Evolutionary conservation across 2,888 invertebrate species (phyloP).

Genomic region (Willowsia nigromaculata): DNA sequence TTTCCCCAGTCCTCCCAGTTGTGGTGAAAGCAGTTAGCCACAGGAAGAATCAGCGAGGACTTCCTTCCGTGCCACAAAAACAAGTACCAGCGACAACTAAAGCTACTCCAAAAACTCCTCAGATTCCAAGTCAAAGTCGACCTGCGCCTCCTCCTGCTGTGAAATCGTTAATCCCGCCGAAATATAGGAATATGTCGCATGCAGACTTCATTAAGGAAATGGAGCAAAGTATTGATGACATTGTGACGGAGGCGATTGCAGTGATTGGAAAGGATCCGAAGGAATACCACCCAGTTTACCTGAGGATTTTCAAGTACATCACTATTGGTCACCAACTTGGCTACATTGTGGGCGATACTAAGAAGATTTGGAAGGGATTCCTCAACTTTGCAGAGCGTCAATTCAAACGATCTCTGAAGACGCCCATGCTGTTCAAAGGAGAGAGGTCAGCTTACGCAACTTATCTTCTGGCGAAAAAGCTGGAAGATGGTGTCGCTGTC

Average conservation of each 20-base stretch:
- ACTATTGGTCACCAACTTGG: not conserved
- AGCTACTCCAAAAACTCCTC: too few species aligned
- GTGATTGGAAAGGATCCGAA: not conserved
- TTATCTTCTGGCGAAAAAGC: not conserved
- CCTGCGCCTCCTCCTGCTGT: too few species aligned
- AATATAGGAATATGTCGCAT: not conserved
- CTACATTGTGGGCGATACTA: not conserved
- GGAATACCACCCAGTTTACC: constrained; percentile 32
- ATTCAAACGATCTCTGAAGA: not conserved
- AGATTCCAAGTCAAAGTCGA: too few species aligned
- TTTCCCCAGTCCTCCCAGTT: too few species aligned
- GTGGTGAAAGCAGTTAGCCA: too few species aligned
- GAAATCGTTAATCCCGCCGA: too few species aligned
- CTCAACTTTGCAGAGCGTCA: not conserved
- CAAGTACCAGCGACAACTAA: too few species aligned
- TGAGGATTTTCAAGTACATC: constrained; percentile 9
- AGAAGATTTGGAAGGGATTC: not conserved
- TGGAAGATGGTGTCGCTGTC: not conserved
- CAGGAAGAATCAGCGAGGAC: too few species aligned
- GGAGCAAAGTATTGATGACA: not conserved
- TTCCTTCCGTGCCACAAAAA: too few species aligned
- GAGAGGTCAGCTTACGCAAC: not conserved
- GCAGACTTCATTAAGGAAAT: not conserved
- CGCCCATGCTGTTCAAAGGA: not conserved
- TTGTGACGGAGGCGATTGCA: not conserved